These are phyloP conservation scores for Synanthedon andrenaeformis DNA, from an alignment of 2,888 invertebrate genomes.

Conservation along the genomic window DNA sequence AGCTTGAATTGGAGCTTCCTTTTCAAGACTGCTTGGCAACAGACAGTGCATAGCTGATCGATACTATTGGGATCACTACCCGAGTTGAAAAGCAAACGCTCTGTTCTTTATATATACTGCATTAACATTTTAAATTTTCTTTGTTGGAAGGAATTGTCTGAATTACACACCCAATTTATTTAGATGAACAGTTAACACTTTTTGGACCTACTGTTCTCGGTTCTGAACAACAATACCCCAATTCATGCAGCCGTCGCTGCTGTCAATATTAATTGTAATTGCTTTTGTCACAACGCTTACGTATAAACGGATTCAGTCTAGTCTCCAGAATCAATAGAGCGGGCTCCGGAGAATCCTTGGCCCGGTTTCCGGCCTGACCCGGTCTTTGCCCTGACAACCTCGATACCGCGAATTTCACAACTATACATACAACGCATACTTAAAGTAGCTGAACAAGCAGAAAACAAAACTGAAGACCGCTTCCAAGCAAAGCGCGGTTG, in stretches of 20 bases:
- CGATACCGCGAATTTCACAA: constrained; percentile 4
- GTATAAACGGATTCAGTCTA: no score
- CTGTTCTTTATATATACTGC: background rate
- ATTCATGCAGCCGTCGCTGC: no score
- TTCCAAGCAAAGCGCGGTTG: background rate
- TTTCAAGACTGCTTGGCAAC: background rate
- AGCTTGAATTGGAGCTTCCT: no score
- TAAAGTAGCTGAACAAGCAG: background rate
- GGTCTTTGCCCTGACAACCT: constrained; percentile 25
- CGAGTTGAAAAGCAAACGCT: background rate
- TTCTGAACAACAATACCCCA: no score
- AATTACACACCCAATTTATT: no score
- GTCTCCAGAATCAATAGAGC: constrained; percentile 16
- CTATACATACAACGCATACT: background rate
- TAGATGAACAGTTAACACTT: no score
- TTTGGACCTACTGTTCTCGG: no score
- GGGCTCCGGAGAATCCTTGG: constrained; percentile 35
- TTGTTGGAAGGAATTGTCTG: no score
- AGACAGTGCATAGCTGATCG: background rate
- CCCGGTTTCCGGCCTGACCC: constrained; percentile 34
- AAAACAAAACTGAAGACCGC: background rate
- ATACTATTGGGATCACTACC: background rate
- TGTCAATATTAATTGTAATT: no score
- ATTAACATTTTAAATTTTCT: no score
- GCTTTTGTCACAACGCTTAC: no score